Percentiles rank a stretch among this genome's conserved stretches.
Conservation (phyloP, 2,113 vertebrate species). For the Pogona vitticeps region DNA sequence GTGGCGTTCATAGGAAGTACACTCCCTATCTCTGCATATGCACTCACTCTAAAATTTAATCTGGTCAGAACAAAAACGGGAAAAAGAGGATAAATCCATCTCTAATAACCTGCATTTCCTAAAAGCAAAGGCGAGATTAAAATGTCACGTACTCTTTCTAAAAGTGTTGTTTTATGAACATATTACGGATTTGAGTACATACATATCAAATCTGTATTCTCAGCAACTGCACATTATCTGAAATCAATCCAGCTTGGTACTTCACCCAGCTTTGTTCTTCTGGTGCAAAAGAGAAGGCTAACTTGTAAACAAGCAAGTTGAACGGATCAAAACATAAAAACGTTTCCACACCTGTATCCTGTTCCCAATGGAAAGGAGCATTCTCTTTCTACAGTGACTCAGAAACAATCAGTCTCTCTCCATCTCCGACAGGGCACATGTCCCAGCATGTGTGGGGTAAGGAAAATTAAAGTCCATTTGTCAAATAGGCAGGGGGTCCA, state of each 20-base stretch:
- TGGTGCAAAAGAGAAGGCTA: neutral
- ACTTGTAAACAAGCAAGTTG: neutral
- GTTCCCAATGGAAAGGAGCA: constrained; percentile 5
- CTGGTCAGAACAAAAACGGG: neutral
- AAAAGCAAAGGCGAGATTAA: neutral
- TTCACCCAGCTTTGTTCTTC: neutral
- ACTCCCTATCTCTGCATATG: neutral
- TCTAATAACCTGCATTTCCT: too few species aligned
- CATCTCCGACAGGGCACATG: constrained; percentile 22
- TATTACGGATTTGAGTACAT: neutral
- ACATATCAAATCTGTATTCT: neutral
- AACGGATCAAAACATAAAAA: neutral
- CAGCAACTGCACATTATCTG: neutral
- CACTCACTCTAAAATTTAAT: neutral
- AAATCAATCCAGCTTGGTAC: neutral
- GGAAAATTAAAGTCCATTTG: constrained; percentile 37
- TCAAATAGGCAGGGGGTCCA: neutral
- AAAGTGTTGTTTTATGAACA: neutral
- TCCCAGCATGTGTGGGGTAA: constrained; percentile 37
- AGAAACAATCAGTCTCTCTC: constrained; percentile 30
- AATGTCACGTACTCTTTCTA: neutral
- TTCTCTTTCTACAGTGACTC: constrained; percentile 31
- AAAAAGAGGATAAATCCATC: neutral
- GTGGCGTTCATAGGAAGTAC: neutral
- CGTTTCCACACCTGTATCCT: constrained; percentile 5